Percentiles rank a stretch among this genome's conserved stretches.
Conservation (phyloP, 2,888 invertebrate species). For the Perizoma affinitatum region DNA sequence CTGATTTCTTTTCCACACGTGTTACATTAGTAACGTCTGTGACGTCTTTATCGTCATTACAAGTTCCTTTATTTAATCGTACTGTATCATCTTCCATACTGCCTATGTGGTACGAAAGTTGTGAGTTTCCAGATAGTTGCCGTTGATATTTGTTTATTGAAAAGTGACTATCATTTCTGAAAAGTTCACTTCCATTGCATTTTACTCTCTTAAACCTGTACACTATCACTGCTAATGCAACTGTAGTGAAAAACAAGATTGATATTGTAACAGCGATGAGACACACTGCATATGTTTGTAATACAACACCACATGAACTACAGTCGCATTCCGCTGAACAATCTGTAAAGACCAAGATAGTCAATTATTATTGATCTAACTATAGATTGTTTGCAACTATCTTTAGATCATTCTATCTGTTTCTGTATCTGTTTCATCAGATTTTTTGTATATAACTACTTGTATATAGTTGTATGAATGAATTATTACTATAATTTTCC, state of each 20-base stretch:
- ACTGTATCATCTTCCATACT: conserved; percentile 11
- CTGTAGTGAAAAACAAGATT: conserved; percentile 11
- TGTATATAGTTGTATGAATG: too few species aligned
- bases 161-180: conserved; percentile 8
- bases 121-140: conserved; percentile 10
- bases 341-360: conserved; percentile 19
- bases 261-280: conserved; percentile 9
- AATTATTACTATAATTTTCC: too few species aligned
- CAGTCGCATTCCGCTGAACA: conserved; percentile 12
- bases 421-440: too few species aligned
- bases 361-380: not conserved
- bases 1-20: not conserved
- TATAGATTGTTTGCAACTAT: too few species aligned
- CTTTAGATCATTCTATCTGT: too few species aligned
- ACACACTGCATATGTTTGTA: conserved; percentile 2
- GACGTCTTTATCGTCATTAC: not conserved
- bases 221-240: conserved; percentile 12
- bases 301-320: not conserved
- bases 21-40: not conserved
- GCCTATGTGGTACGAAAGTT: not conserved
- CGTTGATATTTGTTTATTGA: conserved; percentile 19
- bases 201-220: conserved; percentile 1
- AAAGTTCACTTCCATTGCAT: not conserved
- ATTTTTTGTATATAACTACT: too few species aligned
- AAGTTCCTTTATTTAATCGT: not conserved